Evolutionary conservation across 2,113 vertebrate genomes (phyloP), one percentile per base, ranked within the genome.

Genomic region (Centropus bengalensis): DNA sequence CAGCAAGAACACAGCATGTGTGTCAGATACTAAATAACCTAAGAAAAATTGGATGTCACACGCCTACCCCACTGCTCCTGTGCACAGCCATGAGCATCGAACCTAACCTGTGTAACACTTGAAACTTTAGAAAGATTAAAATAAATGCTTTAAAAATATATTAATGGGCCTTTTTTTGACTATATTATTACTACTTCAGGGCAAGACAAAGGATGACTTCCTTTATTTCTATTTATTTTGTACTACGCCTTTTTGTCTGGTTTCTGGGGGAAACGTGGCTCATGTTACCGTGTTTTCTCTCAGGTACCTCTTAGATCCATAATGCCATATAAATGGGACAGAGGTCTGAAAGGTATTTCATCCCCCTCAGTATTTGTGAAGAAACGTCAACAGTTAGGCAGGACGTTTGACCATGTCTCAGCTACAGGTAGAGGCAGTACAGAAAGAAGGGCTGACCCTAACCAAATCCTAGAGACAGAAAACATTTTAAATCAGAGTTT

Each of bases 1-100:
- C 89, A 95, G 86, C 91, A 86, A 94, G 92, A 95, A 69, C 94
- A 76, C 83, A 91, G 95, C 68, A 13, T 94, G 93, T 86, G 64
- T 93, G 87, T 60, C 93, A 93, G 56, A 94, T 54, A 93, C 93
- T 81, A 91, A 93, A 86, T 93, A 92, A 96, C 10, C 17, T 63
- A 88, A 84, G 87, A 86, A 94, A 94, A 95, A 95, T 30, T 60
- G 59, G n/a, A 81, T 79, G 87, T 73, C 86, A 80, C 82, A 55
- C 30, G 60, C 51, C 40, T 24, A 63, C 26, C 42, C 40, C 49
- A 32, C 67, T 60, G 62, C 16, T 87, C 16, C 62, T 51, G 15
- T 20, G 54, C n/a, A 75, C 28, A 77, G 5, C 16, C 32, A 13
- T 6, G 7, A 4, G 1, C 19, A 51, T 0, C 28, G 42, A 49